These are phyloP conservation scores for Bungarus multicinctus DNA, from an alignment of 2,113 vertebrate genomes.

Conservation along the genomic window DNA sequence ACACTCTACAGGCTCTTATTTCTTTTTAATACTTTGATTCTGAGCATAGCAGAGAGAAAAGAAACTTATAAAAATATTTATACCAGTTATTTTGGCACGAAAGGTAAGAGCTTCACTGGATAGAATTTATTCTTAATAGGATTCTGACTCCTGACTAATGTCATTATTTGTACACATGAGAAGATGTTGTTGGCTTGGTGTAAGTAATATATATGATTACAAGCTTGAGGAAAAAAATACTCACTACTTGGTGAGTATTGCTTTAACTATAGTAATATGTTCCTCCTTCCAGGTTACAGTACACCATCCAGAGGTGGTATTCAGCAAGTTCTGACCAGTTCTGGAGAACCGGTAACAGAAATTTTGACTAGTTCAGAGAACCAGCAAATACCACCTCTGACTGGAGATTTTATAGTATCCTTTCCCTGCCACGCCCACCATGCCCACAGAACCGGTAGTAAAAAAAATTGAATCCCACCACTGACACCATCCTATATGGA, in stretches of 20 bases:
- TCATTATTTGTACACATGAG: not conserved
- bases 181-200: not conserved
- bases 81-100: not conserved
- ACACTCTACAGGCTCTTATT: not conserved
- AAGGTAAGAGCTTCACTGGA: not conserved
- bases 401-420: too few species aligned
- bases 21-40: not conserved
- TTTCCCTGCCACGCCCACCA: too few species aligned
- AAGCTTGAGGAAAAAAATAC: not conserved
- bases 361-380: too few species aligned
- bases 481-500: conserved; percentile 53
- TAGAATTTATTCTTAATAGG: not conserved
- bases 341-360: too few species aligned
- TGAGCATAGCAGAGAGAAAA: not conserved
- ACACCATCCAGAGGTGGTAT: too few species aligned
- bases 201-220: not conserved
- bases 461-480: too few species aligned
- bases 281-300: conserved; percentile 20
- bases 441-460: too few species aligned
- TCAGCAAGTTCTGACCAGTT: too few species aligned
- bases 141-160: not conserved
- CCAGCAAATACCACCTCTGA: too few species aligned
- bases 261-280: conserved; percentile 58
- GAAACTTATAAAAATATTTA: not conserved
- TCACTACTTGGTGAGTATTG: conserved; percentile 28